phyloP scores from a whole-genome alignment of 2,797 vertebrate species.

The Sebastes umbrosus region DNA sequence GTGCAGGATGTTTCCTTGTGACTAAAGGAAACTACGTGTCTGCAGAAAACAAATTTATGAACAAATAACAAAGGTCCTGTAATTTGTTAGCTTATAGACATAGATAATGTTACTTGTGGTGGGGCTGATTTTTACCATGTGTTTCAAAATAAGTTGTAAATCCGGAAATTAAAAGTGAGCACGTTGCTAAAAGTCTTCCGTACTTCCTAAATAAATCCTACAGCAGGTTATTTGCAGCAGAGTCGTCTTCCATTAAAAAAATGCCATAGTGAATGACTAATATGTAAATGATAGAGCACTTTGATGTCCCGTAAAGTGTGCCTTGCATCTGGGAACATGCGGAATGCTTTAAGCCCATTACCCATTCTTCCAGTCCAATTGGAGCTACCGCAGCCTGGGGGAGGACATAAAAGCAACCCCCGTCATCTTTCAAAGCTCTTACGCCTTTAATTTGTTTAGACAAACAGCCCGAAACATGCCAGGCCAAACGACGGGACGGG shows the following conservation, averaged over 20 bases:
- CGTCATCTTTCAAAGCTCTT: constrained; percentile 72
- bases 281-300: constrained; percentile 69
- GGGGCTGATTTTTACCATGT: neutral
- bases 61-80: constrained; percentile 15
- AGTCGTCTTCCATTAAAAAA: constrained; percentile 27
- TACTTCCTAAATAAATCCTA: constrained; percentile 10
- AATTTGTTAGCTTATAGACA: constrained; percentile 10
- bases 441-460: constrained; percentile 81
- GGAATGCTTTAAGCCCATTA: constrained; percentile 75
- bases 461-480: constrained; percentile 77
- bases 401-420: constrained; percentile 72
- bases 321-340: constrained; percentile 69
- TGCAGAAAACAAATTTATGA: neutral
- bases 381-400: constrained; percentile 73
- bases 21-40: neutral
- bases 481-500: constrained; percentile 50
- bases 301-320: constrained; percentile 67
- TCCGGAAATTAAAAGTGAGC: constrained; percentile 5
- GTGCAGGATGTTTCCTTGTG: neutral
- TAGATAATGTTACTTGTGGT: constrained; percentile 1
- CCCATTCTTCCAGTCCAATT: constrained; percentile 69
- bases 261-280: constrained; percentile 59
- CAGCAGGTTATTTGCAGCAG: constrained; percentile 22
- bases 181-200: neutral
- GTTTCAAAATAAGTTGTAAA: neutral